Percentiles rank a stretch among this genome's conserved stretches.
Evolutionary conservation across 1,140 invertebrate genomes (phyloP).

Genomic region (Acromyrmex charruanus): DNA sequence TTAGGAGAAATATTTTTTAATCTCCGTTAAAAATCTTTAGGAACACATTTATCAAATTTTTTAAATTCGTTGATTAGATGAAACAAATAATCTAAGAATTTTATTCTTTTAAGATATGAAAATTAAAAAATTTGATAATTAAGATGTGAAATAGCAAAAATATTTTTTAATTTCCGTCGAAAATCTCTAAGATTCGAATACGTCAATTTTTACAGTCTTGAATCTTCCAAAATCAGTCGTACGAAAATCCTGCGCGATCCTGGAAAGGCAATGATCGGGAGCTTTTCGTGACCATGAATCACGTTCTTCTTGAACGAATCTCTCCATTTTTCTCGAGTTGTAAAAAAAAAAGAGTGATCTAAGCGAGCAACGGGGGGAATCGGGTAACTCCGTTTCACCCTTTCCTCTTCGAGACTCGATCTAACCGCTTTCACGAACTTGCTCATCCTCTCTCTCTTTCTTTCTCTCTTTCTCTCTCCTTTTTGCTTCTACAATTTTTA

Average conservation of each 20-base stretch:
- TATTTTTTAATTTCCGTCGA: not conserved
- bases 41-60: too few species aligned
- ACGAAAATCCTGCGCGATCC: constrained; percentile 21
- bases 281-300: constrained; percentile 46
- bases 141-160: not conserved
- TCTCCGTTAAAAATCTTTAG: not conserved
- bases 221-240: constrained; percentile 3
- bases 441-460: not conserved
- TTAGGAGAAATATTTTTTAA: not conserved
- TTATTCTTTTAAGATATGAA: not conserved
- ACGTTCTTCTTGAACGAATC: constrained; percentile 50
- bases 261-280: constrained; percentile 23
- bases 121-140: not conserved
- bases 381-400: constrained; percentile 9
- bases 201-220: not conserved
- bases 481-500: constrained; percentile 42
- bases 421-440: not conserved
- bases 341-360: constrained; percentile 58
- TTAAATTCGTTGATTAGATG: too few species aligned
- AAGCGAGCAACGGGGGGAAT: constrained; percentile 10
- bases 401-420: not conserved
- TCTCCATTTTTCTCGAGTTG: constrained; percentile 42
- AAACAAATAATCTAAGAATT: not conserved
- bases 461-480: not conserved
- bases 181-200: not conserved